Conservation (phyloP, 92 coral and sea anemone species). For the Chrysogorgia sp. region DNA sequence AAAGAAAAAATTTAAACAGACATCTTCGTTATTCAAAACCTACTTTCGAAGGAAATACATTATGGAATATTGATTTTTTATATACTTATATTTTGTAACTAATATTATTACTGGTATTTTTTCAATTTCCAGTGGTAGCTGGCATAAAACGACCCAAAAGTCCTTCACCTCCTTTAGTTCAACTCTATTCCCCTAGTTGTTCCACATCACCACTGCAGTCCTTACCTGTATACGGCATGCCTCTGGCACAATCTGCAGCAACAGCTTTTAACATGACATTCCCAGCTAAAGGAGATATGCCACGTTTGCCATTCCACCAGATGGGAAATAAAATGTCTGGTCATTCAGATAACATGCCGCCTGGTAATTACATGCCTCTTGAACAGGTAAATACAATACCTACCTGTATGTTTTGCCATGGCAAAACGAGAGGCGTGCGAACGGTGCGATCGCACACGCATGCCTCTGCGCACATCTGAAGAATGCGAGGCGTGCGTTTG, state of each 20-base stretch:
- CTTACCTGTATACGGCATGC: neutral
- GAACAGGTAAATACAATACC: too few relatives aligned
- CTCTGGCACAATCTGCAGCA: neutral
- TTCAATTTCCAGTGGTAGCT: neutral
- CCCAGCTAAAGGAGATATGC: neutral
- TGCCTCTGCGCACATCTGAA: too few relatives aligned
- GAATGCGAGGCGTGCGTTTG: too few relatives aligned
- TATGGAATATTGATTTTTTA: too few relatives aligned
- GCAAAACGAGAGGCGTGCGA: too few relatives aligned
- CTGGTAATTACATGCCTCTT: constrained; percentile 12
- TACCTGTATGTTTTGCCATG: too few relatives aligned
- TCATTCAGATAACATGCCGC: constrained; percentile 25
- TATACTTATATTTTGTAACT: too few relatives aligned
- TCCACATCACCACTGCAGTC: neutral
- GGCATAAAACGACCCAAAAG: constrained; percentile 21
- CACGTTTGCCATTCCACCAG: constrained; percentile 12
- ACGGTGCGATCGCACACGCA: too few relatives aligned
- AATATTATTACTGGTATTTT: too few relatives aligned
- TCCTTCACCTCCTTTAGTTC: constrained; percentile 34
- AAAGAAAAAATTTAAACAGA: too few relatives aligned
- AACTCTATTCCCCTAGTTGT: constrained; percentile 9
- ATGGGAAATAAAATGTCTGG: constrained; percentile 14
- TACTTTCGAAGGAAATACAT: too few relatives aligned
- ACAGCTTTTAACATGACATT: neutral
- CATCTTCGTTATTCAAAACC: too few relatives aligned